A percentile compares a stretch with the other conserved stretches of the same genome.
These are phyloP conservation scores for Agrilus mali DNA, from an alignment of 2,888 invertebrate species.

Conservation along the genomic window DNA sequence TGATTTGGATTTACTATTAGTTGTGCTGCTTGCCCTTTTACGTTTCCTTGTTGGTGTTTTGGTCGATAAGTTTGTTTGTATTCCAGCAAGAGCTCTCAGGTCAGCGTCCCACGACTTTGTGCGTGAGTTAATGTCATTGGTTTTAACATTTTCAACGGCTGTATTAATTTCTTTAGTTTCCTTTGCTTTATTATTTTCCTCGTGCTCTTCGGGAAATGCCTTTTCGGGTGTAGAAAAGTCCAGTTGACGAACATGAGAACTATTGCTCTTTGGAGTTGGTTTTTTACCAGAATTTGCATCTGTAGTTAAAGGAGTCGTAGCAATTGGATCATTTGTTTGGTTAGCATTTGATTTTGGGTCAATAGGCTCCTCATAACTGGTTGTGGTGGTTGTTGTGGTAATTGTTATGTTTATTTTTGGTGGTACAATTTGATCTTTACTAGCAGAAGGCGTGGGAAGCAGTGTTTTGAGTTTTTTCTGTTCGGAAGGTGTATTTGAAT, in stretches of 20 bases:
- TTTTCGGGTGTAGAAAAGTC: slow-evolving; percentile 22
- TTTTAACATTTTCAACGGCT: slow-evolving; percentile 1
- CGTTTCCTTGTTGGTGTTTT: slow-evolving; percentile 8
- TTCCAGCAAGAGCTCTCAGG: slow-evolving; percentile 16
- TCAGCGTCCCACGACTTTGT: slow-evolving; percentile 21
- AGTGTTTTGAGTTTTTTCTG: too few relatives aligned
- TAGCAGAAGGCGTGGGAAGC: not conserved
- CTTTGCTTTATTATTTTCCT: slow-evolving; percentile 2
- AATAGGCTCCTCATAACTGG: too few relatives aligned
- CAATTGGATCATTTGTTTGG: too few relatives aligned
- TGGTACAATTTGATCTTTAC: not conserved
- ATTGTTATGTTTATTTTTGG: too few relatives aligned
- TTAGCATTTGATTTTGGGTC: too few relatives aligned
- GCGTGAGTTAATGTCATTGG: slow-evolving; percentile 1
- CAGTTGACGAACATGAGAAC: slow-evolving; percentile 23
- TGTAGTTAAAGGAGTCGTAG: not conserved
- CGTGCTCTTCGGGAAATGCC: not conserved
- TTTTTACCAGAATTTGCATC: slow-evolving; percentile 4
- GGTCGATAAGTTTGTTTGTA: not conserved
- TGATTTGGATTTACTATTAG: slow-evolving; percentile 2
- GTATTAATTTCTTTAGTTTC: slow-evolving; percentile 1
- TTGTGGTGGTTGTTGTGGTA: too few relatives aligned
- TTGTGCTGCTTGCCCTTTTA: slow-evolving; percentile 3
- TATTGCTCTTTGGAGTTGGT: slow-evolving; percentile 12
- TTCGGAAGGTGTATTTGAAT: too few relatives aligned